A percentile compares a stretch with the other conserved stretches of the same genome.
Evolutionary conservation across 2,797 vertebrate species (phyloP).

Genomic region (Poeciliopsis infans): DNA sequence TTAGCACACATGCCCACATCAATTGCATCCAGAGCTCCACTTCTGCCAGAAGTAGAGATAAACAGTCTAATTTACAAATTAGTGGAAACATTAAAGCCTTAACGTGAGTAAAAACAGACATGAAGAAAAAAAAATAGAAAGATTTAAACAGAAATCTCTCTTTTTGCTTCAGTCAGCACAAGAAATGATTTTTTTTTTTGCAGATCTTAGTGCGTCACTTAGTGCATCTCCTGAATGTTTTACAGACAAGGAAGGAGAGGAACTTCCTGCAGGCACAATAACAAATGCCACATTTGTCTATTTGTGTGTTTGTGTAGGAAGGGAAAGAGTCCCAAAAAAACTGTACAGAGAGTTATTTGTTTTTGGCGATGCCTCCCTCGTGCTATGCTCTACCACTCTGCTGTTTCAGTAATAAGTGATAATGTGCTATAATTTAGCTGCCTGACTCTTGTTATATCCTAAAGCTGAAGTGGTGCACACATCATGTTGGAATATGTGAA

Average conservation of each 20-base stretch:
- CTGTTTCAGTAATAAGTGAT: constrained; percentile 67
- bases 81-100: constrained; percentile 20
- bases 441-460: constrained; percentile 56
- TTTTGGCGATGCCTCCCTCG: constrained; percentile 15
- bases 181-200: constrained; percentile 24
- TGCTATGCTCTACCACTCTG: constrained; percentile 44
- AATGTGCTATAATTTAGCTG: constrained; percentile 59
- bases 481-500: not conserved
- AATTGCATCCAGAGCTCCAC: constrained; percentile 46
- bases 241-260: constrained; percentile 40
- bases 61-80: constrained; percentile 45
- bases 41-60: constrained; percentile 34
- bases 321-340: constrained; percentile 8
- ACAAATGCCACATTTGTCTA: constrained; percentile 26
- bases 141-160: constrained; percentile 14
- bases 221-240: constrained; percentile 37
- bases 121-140: not conserved
- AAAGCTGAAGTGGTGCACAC: constrained; percentile 21
- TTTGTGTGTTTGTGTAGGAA: constrained; percentile 17
- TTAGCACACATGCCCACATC: constrained; percentile 68
- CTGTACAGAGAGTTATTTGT: constrained; percentile 45
- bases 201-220: constrained; percentile 41
- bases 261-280: constrained; percentile 35
- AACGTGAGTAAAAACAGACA: not conserved
- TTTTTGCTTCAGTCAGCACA: constrained; percentile 30